A percentile compares a stretch with the other conserved stretches of the same genome.
Conservation (phyloP, 2,113 vertebrate species). For the Gobiocypris rarus region DNA sequence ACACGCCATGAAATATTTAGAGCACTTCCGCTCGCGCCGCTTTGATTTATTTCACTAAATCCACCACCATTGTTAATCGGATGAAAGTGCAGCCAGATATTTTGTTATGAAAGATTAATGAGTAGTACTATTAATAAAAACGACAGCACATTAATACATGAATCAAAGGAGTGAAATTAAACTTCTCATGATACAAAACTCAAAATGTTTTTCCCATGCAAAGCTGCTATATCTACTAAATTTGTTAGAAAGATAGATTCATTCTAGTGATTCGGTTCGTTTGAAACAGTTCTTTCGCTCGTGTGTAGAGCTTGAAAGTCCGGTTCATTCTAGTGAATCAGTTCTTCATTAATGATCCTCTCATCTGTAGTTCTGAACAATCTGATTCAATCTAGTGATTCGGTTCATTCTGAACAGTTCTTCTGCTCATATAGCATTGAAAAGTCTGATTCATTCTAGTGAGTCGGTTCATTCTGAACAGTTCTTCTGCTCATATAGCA, state of each 20-base stretch:
- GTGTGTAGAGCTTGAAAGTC: no score
- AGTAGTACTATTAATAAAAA: slow-evolving; percentile 1
- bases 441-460: no score
- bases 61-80: slow-evolving; percentile 3
- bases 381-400: no score
- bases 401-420: no score
- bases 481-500: no score
- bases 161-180: slow-evolving; percentile 25
- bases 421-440: not conserved
- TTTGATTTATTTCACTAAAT: slow-evolving; percentile 25
- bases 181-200: not conserved
- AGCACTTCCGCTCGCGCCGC: slow-evolving; percentile 49
- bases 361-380: no score
- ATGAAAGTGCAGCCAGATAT: slow-evolving; percentile 6
- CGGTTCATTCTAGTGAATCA: no score
- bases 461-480: no score
- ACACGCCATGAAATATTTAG: slow-evolving; percentile 69
- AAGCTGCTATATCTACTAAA: no score
- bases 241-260: no score
- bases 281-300: not conserved
- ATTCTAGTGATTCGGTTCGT: not conserved
- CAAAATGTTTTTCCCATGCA: not conserved
- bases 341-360: no score
- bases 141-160: not conserved
- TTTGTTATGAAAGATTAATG: slow-evolving; percentile 26